phyloP scores from a whole-genome alignment of 1,140 invertebrate species.

The Lucilia cuprina region DNA sequence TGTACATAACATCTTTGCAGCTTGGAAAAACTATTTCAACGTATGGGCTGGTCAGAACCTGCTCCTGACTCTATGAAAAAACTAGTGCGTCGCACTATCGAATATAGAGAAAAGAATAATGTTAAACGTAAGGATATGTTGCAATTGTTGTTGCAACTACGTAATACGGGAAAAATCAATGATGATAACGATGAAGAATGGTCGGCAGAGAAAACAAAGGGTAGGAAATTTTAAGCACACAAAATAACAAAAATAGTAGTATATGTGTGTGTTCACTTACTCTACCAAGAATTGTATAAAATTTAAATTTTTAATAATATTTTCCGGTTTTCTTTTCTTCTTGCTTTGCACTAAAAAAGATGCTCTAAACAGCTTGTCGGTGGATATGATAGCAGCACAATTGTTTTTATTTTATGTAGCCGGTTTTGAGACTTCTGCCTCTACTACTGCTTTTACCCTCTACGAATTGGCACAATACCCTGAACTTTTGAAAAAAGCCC shows the following conservation, averaged over 20 bases:
- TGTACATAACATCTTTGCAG: conserved; percentile 13
- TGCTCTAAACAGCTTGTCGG: conserved; percentile 47
- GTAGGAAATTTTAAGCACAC: conserved; percentile 24
- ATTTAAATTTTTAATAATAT: not conserved
- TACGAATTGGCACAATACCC: conserved; percentile 68
- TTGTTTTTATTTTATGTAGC: conserved; percentile 70
- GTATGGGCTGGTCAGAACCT: conserved; percentile 34
- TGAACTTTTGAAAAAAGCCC: conserved; percentile 66
- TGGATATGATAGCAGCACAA: conserved; percentile 65
- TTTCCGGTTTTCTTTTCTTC: conserved; percentile 2
- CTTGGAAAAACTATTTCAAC: conserved; percentile 38
- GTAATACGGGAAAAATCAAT: conserved; percentile 59
- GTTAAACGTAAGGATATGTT: conserved; percentile 65
- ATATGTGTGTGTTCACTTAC: no score
- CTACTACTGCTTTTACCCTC: conserved; percentile 66
- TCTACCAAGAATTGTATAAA: not conserved
- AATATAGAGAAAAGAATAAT: conserved; percentile 62
- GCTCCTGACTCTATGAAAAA: conserved; percentile 35
- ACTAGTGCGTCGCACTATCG: conserved; percentile 64
- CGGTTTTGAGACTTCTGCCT: conserved; percentile 74
- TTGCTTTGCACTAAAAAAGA: conserved; percentile 4
- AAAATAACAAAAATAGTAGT: no score
- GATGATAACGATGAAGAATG: conserved; percentile 50
- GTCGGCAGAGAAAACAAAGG: conserved; percentile 46
- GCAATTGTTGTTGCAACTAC: conserved; percentile 64